A percentile compares a stretch with the other conserved stretches of the same genome.
Evolutionary conservation across 2,797 vertebrate species (phyloP).

Genomic region (Onychomys arenicola): DNA sequence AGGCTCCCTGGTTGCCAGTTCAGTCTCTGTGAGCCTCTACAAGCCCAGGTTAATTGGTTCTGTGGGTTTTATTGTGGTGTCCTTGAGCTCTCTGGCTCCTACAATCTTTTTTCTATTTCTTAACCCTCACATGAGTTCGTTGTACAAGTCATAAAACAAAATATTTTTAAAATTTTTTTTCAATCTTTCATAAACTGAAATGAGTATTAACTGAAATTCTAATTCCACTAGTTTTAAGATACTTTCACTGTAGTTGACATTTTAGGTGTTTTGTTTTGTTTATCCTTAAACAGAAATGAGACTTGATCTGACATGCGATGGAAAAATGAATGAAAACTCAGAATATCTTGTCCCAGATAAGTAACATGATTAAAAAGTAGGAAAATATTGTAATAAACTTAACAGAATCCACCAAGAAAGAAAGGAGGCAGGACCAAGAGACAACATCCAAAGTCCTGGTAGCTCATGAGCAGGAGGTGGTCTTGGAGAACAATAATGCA

Average conservation of each 20-base stretch:
- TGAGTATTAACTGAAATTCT: neutral
- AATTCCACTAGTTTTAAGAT: neutral
- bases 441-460: neutral
- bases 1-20: neutral
- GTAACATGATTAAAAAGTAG: neutral
- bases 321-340: neutral
- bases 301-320: neutral
- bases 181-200: neutral
- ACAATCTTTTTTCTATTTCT: neutral
- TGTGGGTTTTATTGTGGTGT: neutral
- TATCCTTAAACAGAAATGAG: neutral
- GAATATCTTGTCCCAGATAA: neutral
- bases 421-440: neutral
- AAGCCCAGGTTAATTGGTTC: neutral
- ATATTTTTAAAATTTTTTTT: neutral
- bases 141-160: neutral
- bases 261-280: neutral
- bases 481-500: neutral
- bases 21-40: neutral
- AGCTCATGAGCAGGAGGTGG: neutral
- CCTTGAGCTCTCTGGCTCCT: neutral
- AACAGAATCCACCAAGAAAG: neutral
- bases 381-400: neutral
- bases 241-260: neutral
- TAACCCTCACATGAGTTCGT: neutral